A percentile compares a stretch with the other conserved stretches of the same genome.
Evolutionary conservation across 2,113 vertebrate species (phyloP).

Genomic region (Pteronura brasiliensis): DNA sequence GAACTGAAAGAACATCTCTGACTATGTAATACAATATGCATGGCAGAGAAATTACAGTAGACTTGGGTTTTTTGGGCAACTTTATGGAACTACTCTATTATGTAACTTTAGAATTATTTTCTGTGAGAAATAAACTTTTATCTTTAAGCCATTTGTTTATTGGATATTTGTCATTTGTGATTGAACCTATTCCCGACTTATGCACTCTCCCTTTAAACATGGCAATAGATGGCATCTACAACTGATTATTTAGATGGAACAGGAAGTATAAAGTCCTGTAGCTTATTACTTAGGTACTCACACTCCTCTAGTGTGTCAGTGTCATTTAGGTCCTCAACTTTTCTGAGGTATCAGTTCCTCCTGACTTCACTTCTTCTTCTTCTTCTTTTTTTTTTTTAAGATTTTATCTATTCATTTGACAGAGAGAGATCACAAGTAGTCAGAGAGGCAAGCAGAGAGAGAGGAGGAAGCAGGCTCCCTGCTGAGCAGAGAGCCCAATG

Average conservation of each 20-base stretch:
- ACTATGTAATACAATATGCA: rapidly evolving
- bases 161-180: background rate
- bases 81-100: background rate
- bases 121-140: background rate
- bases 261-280: background rate
- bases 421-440: too few relatives aligned
- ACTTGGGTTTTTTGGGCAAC: background rate
- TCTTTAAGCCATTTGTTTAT: background rate
- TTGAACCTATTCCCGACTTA: background rate
- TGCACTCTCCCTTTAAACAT: background rate
- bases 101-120: background rate
- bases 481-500: too few relatives aligned
- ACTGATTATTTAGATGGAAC: background rate
- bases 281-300: background rate
- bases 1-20: background rate
- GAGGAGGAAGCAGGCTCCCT: too few relatives aligned
- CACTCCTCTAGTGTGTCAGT: background rate
- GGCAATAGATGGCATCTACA: background rate
- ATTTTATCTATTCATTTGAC: too few relatives aligned
- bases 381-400: too few relatives aligned
- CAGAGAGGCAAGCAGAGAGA: too few relatives aligned
- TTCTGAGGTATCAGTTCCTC: background rate
- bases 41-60: background rate
- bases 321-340: background rate
- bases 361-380: background rate